These are phyloP conservation scores for Cryptophagus acutangulus DNA, from an alignment of 2,888 invertebrate species.

Conservation along the genomic window DNA sequence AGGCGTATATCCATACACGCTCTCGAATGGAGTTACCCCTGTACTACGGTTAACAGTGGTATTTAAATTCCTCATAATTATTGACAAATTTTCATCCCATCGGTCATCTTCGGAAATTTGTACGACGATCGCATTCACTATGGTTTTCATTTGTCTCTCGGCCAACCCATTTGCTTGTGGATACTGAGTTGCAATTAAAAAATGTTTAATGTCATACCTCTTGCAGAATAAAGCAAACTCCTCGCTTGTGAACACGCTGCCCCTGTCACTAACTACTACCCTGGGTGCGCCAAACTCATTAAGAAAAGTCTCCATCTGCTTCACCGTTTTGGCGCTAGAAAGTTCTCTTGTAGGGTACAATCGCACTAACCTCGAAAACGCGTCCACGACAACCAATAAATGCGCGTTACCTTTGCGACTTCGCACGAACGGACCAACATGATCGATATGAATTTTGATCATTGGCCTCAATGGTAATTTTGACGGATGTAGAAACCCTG, in stretches of 20 bases:
- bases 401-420: conserved; percentile 19
- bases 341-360: conserved; percentile 20
- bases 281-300: neutral
- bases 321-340: neutral
- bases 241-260: conserved; percentile 18
- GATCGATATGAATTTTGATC: conserved; percentile 24
- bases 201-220: conserved; percentile 7
- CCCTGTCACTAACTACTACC: conserved; percentile 20
- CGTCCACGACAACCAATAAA: conserved; percentile 24
- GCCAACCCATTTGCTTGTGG: conserved; percentile 12
- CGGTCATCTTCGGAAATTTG: too few relatives aligned
- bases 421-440: conserved; percentile 24
- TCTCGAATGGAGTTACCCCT: conserved; percentile 20
- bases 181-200: conserved; percentile 4
- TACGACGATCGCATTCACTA: too few relatives aligned
- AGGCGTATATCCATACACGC: conserved; percentile 18
- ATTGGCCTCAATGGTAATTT: conserved; percentile 25
- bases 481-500: conserved; percentile 27
- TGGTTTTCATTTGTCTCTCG: conserved; percentile 5
- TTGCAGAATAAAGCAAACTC: conserved; percentile 16
- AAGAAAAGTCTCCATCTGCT: neutral
- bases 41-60: conserved; percentile 19
- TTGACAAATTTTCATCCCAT: too few relatives aligned
- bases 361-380: conserved; percentile 22
- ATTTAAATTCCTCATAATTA: conserved; percentile 20